Conservation (phyloP, 1,140 invertebrate genomes). For the Batillaria attramentaria region DNA sequence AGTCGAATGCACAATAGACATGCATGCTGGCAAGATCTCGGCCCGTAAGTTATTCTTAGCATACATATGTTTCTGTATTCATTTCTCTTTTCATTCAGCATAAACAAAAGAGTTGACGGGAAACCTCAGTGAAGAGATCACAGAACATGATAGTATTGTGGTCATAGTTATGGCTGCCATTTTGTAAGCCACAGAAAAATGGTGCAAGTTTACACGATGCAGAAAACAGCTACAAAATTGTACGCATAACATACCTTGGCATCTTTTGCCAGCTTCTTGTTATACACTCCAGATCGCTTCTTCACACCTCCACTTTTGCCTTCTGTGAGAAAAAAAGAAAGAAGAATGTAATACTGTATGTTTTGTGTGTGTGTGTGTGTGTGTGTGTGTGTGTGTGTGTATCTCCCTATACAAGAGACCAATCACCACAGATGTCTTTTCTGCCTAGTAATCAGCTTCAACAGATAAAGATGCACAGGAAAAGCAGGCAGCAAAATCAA, state of each 20-base stretch:
- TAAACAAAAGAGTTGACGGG: too few species aligned
- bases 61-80: too few species aligned
- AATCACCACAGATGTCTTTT: too few species aligned
- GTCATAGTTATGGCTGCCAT: too few species aligned
- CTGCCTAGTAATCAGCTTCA: too few species aligned
- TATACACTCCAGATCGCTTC: not conserved
- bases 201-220: not conserved
- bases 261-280: conserved; percentile 16
- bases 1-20: too few species aligned
- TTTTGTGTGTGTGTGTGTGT: not conserved
- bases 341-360: not conserved
- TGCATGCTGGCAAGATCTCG: too few species aligned
- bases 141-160: too few species aligned
- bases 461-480: not conserved
- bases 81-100: too few species aligned
- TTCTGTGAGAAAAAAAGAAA: conserved; percentile 8
- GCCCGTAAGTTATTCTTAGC: too few species aligned
- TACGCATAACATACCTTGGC: not conserved
- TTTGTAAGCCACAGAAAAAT: not conserved
- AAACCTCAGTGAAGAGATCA: too few species aligned
- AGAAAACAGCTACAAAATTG: not conserved
- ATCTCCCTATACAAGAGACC: too few species aligned
- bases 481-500: not conserved
- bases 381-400: not conserved
- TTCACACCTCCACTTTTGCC: not conserved